Base-by-base conservation (phyloP, 2,888 invertebrate genomes). In the Amiota minor region DNA sequence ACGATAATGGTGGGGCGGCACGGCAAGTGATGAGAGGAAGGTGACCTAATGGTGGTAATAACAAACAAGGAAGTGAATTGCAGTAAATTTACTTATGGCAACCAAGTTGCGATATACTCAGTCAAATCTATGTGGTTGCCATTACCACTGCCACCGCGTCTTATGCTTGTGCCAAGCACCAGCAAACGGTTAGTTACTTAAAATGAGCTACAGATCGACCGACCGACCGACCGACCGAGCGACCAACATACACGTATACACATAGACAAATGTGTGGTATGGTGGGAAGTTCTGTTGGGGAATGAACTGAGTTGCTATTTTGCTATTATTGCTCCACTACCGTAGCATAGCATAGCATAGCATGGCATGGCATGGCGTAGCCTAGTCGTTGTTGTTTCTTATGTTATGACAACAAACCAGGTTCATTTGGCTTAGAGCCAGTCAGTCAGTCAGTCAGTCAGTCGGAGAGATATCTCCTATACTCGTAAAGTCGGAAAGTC, bases 121-220 rank as follows among this genome's bases (percentile, higher is more conserved):
- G 18, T 59, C 11, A 20, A 11, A 16, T 18, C 10, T 16, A 18
- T 76, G 62, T 74, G 70, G 76, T 72, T 70, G 75, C 72, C 72
- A 76, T 77, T 81, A 76, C 74, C 78, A 75, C 77, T 76, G 77
- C 77, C 75, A 79, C 79, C 35, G 35, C 35, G 35, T 35, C 35
- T 35, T 35, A 35, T 35, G 35, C 35, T 35, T 35, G 35, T 35
- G 35, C 0, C 35, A 35, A 35, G 35, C 35, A 8, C 3, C 23
- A 23, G 23, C 2, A 3, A 35, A 35, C 6, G 35, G 35, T 35
- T 35, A 35, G 35, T 23, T n/a, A 12, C 20, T 18, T 12, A 50
- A 50, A 14, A 14, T 4, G n/a, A 50, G n/a, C 12, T 4, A 12
- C 53, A 50, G n/a, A n/a, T 12, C 12, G 53, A n/a, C 53, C 12